Conservation (phyloP, 2,888 invertebrate species). For the Synergus umbraculus region DNA sequence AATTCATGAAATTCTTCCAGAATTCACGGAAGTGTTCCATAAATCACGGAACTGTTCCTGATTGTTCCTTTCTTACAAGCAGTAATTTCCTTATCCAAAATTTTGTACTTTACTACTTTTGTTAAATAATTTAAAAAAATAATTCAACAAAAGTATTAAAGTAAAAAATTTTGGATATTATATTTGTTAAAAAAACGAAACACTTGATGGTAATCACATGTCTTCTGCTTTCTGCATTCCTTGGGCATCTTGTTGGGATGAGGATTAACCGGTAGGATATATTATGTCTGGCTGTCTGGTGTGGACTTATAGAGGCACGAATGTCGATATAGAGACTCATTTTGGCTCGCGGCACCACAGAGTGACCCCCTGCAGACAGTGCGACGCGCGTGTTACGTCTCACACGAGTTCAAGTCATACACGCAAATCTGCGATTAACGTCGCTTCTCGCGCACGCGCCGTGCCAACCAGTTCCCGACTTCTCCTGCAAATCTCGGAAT, state of each 20-base stretch:
- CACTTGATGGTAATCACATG: too few species aligned
- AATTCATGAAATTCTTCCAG: too few species aligned
- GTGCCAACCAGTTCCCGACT: background rate
- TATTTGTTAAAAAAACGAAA: too few species aligned
- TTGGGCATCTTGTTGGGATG: background rate
- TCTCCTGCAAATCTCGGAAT: background rate
- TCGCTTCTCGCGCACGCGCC: background rate
- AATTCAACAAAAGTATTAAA: too few species aligned
- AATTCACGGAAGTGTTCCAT: too few species aligned
- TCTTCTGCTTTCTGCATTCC: background rate
- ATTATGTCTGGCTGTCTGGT: background rate
- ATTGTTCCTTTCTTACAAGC: too few species aligned
- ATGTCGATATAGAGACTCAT: conserved; percentile 27
- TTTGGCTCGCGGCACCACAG: conserved; percentile 30
- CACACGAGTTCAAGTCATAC: background rate
- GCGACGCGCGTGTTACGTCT: conserved; percentile 29
- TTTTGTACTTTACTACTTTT: too few species aligned
- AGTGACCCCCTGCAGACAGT: conserved; percentile 35
- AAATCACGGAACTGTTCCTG: too few species aligned
- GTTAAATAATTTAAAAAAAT: too few species aligned
- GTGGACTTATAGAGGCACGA: conserved; percentile 9
- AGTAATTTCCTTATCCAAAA: too few species aligned
- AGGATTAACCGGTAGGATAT: background rate
- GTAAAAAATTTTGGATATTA: too few species aligned
- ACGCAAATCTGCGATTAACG: conserved; percentile 20